These are phyloP conservation scores for Leucoptera coffeella DNA, from an alignment of 2,888 invertebrate species.

Conservation along the genomic window DNA sequence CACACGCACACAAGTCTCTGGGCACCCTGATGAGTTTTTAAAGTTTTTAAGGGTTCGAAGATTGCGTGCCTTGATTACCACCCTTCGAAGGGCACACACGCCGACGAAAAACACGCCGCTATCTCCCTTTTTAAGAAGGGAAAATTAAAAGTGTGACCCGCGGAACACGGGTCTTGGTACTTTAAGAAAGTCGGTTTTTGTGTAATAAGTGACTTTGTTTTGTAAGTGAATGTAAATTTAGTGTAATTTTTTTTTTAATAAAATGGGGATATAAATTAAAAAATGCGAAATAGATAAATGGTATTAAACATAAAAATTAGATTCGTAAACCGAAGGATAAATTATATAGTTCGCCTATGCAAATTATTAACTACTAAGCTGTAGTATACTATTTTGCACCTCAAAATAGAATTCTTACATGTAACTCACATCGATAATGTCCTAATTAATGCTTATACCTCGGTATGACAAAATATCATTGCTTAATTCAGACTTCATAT, in stretches of 20 bases:
- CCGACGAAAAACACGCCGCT: conserved; percentile 30
- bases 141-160: conserved; percentile 45
- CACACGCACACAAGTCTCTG: conserved; percentile 12
- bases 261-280: neutral
- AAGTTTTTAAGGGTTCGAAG: conserved; percentile 60
- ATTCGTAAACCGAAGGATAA: too few relatives aligned
- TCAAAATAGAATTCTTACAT: neutral
- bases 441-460: too few relatives aligned
- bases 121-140: conserved; percentile 51
- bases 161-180: conserved; percentile 19
- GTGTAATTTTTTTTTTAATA: neutral
- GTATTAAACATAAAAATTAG: neutral
- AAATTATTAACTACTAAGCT: neutral
- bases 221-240: conserved; percentile 12
- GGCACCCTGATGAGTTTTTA: conserved; percentile 46
- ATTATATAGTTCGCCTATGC: too few relatives aligned
- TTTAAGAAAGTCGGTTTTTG: too few relatives aligned
- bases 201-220: too few relatives aligned
- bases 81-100: conserved; percentile 19
- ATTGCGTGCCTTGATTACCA: conserved; percentile 59
- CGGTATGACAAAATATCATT: too few relatives aligned
- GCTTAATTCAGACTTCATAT: too few relatives aligned
- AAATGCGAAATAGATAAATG: neutral
- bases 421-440: neutral
- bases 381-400: neutral